Evolutionary conservation across 2,888 invertebrate species (phyloP), one percentile per base, ranked within the genome.

Genomic region (Notodonta ziczac): DNA sequence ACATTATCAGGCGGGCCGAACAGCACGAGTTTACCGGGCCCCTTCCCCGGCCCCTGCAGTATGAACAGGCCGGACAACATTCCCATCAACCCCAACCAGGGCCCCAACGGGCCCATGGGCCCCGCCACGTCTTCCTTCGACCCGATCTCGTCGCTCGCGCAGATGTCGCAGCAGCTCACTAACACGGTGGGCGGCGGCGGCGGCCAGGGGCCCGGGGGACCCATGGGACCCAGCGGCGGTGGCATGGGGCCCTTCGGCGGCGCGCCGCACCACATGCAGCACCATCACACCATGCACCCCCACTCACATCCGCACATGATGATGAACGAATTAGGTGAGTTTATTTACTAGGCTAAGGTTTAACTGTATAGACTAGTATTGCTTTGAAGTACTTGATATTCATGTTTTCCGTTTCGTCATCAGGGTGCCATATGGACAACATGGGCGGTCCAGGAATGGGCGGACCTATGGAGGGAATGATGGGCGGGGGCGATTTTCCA

Each of bases 91-190:
- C 93, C 89, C 59, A 93, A 93, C 82, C 91, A 90, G 88, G 87
- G 95, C 80, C 89, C 93, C 87, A 76, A 93, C 86, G 83, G 96
- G 82, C 88, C 95, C 87, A 78, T 96, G 95, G 91, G 95, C 88
- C 80, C 90, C 6, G 74, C 87, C 52, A 85, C 90, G 54, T 83
- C 94, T 95, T 81, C 97, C 83, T 98, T 98, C 88, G 98, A 98
- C 94, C 98, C 98, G 0, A 98, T 98, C 78, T 97, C 98, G 58
- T 98, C 98, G 9, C 94, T 98, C 80, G 98, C 98, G 60, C 98
- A 98, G 89, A 98, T 98, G 98, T 98, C 98, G 67, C 98, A 98
- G 82, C 98, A 98, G 84, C 90, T 98, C 70, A 97, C 98, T 13
- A 97, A 96, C 80, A 96, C 97, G 48, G 92, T 84, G 95, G 90